Percentiles rank a stretch among this genome's conserved stretches.
phyloP scores from a whole-genome alignment of 2,888 invertebrate genomes.

The Diaphora mendica region DNA sequence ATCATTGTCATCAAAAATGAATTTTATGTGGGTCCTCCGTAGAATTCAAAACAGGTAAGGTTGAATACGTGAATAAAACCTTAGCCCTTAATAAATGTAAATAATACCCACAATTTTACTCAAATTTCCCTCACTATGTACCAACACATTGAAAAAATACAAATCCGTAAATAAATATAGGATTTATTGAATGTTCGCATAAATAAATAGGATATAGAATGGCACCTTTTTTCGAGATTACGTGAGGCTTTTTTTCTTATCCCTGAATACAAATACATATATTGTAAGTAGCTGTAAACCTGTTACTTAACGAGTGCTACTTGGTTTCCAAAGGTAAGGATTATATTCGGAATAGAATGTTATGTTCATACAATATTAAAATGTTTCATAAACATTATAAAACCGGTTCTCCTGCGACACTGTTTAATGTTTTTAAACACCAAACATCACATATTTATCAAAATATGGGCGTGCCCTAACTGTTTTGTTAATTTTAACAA shows the following conservation, averaged over 20 bases:
- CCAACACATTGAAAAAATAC: neutral
- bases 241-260: slow-evolving; percentile 6
- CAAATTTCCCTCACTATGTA: neutral
- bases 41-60: too few species aligned
- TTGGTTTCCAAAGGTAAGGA: neutral
- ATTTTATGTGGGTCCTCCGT: too few species aligned
- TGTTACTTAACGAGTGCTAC: slow-evolving; percentile 2
- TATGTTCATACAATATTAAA: neutral
- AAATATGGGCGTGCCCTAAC: too few species aligned
- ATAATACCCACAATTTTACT: neutral
- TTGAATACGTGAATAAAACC: neutral
- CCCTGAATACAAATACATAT: neutral
- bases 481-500: too few species aligned
- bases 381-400: too few species aligned
- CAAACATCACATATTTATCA: too few species aligned
- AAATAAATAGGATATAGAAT: neutral
- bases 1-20: too few species aligned
- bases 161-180: neutral
- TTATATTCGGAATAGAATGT: neutral
- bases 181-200: neutral
- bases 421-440: too few species aligned
- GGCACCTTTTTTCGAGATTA: slow-evolving; percentile 6
- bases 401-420: too few species aligned
- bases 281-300: slow-evolving; percentile 5
- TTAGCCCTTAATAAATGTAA: neutral